Base-by-base conservation (phyloP, 2,113 vertebrate species). In the Tapirus terrestris region DNA sequence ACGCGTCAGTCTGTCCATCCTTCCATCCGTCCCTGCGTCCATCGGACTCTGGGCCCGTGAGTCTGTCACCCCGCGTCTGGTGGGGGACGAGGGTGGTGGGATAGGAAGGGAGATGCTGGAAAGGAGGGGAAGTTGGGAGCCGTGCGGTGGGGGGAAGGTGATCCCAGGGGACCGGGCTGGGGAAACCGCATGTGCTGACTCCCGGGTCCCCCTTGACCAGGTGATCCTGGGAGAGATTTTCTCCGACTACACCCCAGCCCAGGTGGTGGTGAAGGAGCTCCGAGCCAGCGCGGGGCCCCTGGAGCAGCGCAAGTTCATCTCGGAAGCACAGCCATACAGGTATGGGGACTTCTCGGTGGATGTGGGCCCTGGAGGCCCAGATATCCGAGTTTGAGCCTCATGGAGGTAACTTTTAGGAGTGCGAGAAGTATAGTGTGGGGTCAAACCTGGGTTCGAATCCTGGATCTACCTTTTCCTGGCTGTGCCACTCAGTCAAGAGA, bases 241-340 rank as follows among this genome's bases (percentile, higher is more conserved):
- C 98, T 99, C 99, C n/a, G 99, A 99, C 98, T 99, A 99, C 98
- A 99, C 98, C 87, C 99, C 99, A 5, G 99, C 99, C 67, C 99
- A 99, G 98, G 99, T 99, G n/a, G 99, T 99, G 96, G 99, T 99
- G 84, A 99, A 99, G 98, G 99, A 99, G 98, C 98, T 99, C 58
- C 98, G 99, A 21, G 99, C 99, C 98, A 99, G 98, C 17, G 99
- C 99, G 2, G 99, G 99, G 83, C 99, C 99, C 20, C 97, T 99
- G 98, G 99, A 99, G 97, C 99, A 99, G 98, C 99, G 99, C 87
- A 99, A 99, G 98, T 99, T 99, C 98, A 97, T 99, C 98, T 99
- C 99, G 0, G 99, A 99, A 96, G 99, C 99, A 0, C 99, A 99
- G 97, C 99, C 99, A 0, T 99, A 99, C 99, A 99, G 99, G 99